Evolutionary conservation across 2,113 vertebrate genomes (phyloP), one percentile per base, ranked within the genome.

Genomic region (Oreochromis niloticus): DNA sequence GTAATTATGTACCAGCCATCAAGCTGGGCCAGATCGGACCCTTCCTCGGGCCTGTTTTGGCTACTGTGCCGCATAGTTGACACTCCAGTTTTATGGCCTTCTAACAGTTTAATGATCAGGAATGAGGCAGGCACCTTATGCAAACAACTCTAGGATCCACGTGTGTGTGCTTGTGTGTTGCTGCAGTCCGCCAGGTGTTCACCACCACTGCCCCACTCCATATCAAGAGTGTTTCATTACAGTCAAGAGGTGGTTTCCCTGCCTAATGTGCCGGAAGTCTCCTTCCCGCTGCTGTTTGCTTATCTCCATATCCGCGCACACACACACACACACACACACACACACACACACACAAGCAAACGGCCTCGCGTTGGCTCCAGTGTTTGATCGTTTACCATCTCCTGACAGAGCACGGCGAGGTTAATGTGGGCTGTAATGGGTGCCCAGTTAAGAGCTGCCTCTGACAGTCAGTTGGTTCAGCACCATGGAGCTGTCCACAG

Each of bases 251-350:
- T 94, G 91, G 87, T 94, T 95, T 95, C 93, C 92, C 88, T 90
- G 90, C 80, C 75, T 95, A 95, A 95, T 96, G 95, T 92, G 68
- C 92, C 75, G 87, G 93, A 94, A 95, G 89, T 84, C 87, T 85
- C 43, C 85, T 91, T 48, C 12, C 27, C 27, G 43, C 59, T 79
- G 88, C 61, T 92, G 92, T 94, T 94, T 95, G 91, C 91, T 87
- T 85, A 87, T 82, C 34, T 80, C 13, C 12, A 17, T 73, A 66
- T 78, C 75, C 22, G 22, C 22, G 22, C 2, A 39, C 57, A 48
- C 66, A 9, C 2, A n/a, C 2, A 39, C 57, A 48, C 2, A 22
- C 57, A 48, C 66, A 9, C 2, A n/a, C 82, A 48, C 66, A 6
- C 2, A 36, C 59, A 48, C 57, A 9, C 2, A 71, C 36, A 43